Percentiles rank a stretch among this genome's conserved stretches.
Conservation (phyloP, 2,113 vertebrate genomes). For the Hassar affinis region DNA sequence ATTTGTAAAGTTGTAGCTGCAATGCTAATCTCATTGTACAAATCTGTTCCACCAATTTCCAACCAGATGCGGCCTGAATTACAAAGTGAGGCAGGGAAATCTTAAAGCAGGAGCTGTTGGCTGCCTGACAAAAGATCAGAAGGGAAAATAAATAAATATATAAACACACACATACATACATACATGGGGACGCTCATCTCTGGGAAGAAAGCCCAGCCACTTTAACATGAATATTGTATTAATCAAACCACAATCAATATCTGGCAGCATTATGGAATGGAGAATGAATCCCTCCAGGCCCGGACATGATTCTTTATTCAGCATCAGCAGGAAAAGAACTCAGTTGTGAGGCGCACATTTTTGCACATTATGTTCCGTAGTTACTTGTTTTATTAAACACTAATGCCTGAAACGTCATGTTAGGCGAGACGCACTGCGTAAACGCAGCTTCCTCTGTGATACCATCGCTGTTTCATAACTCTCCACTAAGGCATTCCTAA, state of each 20-base stretch:
- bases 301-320: slow-evolving; percentile 1
- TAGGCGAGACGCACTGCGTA: background rate
- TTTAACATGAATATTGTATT: slow-evolving; percentile 44
- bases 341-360: background rate
- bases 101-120: slow-evolving; percentile 24
- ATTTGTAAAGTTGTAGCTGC: slow-evolving; percentile 8
- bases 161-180: background rate
- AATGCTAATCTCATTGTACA: slow-evolving; percentile 27
- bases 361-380: background rate
- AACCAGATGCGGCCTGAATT: slow-evolving; percentile 50
- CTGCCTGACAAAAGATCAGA: slow-evolving; percentile 1
- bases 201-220: slow-evolving; percentile 26
- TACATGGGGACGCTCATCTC: background rate
- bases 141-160: background rate
- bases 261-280: slow-evolving; percentile 32
- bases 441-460: background rate
- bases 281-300: slow-evolving; percentile 31
- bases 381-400: background rate
- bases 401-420: background rate
- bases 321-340: slow-evolving; percentile 1
- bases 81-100: slow-evolving; percentile 47
- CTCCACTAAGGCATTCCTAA: background rate
- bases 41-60: slow-evolving; percentile 14
- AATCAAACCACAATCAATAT: slow-evolving; percentile 43
- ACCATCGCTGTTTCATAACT: background rate